Conservation (phyloP, 2,888 invertebrate species). For the Digitonthophagus gazella region DNA sequence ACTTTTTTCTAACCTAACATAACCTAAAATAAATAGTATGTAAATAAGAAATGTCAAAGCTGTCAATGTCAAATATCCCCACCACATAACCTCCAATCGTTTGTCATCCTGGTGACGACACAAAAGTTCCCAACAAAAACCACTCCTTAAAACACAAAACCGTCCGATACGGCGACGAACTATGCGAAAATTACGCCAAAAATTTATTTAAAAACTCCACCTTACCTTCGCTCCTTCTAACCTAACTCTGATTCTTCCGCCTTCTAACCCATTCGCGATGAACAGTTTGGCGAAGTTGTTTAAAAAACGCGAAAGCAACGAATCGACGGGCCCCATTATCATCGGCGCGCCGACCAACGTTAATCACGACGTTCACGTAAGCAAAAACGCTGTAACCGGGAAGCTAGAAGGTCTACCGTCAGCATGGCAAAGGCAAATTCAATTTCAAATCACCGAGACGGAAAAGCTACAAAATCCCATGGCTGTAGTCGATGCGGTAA, state of each 20-base stretch:
- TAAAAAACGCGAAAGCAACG: slow-evolving; percentile 22
- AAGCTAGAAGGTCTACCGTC: slow-evolving; percentile 82
- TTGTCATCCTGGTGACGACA: not conserved
- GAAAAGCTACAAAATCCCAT: slow-evolving; percentile 89
- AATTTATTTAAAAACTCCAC: not conserved
- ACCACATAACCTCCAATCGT: not conserved
- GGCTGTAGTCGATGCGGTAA: slow-evolving; percentile 87
- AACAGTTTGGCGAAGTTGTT: slow-evolving; percentile 25
- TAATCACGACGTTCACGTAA: slow-evolving; percentile 83
- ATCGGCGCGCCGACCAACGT: slow-evolving; percentile 86
- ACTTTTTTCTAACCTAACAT: too few species aligned
- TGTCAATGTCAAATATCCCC: too few species aligned
- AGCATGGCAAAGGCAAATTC: slow-evolving; percentile 76
- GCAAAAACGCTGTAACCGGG: slow-evolving; percentile 78
- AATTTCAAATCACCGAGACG: slow-evolving; percentile 79
- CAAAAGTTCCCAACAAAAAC: not conserved
- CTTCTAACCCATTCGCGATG: slow-evolving; percentile 14
- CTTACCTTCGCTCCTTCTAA: not conserved
- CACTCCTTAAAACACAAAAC: not conserved
- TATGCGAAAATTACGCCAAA: too few species aligned
- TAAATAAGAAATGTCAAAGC: too few species aligned
- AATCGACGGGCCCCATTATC: slow-evolving; percentile 19
- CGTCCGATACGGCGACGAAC: too few species aligned
- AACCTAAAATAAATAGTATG: too few species aligned
- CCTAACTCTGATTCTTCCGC: not conserved